A percentile compares a stretch with the other conserved stretches of the same genome.
These are phyloP conservation scores for Morelia viridis DNA, from an alignment of 2,797 vertebrate species.

Conservation along the genomic window DNA sequence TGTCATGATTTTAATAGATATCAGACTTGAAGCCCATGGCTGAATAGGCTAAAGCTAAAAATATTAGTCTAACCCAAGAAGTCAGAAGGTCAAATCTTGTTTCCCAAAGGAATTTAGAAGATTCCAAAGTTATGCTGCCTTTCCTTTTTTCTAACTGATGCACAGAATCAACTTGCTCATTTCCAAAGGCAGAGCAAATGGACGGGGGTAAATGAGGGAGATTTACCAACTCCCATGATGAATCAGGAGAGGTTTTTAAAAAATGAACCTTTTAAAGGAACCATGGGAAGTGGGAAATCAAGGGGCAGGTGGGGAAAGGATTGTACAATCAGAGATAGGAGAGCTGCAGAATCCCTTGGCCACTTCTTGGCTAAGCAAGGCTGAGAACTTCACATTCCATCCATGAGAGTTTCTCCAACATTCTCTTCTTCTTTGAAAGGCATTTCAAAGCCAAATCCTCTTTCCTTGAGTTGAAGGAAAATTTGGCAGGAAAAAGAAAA, in stretches of 20 bases:
- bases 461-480: neutral
- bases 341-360: neutral
- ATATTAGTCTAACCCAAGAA: neutral
- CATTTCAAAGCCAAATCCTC: neutral
- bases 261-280: neutral
- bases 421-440: neutral
- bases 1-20: neutral
- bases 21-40: neutral
- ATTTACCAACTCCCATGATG: neutral
- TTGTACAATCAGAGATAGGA: neutral
- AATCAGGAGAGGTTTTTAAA: neutral
- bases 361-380: neutral
- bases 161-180: neutral
- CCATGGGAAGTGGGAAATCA: neutral
- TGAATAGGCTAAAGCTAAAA: neutral
- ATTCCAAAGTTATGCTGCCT: neutral
- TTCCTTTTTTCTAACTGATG: neutral
- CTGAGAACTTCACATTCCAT: neutral
- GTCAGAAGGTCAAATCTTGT: neutral
- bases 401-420: neutral
- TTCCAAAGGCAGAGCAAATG: neutral
- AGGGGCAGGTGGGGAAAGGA: neutral
- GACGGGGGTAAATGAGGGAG: neutral
- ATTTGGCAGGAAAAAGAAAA: neutral
- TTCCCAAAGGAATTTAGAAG: neutral